Conservation (phyloP, 2,797 vertebrate species). For the Alcedo quadribrachys region DNA sequence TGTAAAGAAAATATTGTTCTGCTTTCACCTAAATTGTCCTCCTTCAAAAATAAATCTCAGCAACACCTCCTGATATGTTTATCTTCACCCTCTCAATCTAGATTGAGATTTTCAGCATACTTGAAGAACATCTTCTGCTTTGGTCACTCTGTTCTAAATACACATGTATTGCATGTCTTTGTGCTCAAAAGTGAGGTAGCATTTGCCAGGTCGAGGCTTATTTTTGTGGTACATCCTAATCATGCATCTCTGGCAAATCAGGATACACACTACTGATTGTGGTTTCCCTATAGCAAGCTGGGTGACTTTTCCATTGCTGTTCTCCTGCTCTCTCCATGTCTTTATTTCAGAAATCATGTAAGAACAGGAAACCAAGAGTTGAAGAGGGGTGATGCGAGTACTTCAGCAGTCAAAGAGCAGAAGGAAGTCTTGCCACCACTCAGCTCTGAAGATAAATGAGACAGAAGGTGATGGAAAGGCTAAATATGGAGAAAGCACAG, state of each 20-base stretch:
- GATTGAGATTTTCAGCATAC: neutral
- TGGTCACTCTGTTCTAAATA: neutral
- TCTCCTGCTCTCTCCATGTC: neutral
- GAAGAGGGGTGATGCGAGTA: neutral
- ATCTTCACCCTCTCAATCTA: neutral
- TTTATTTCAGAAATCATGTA: neutral
- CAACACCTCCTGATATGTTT: neutral
- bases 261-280: neutral
- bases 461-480: neutral
- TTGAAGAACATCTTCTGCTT: neutral
- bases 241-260: neutral
- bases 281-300: neutral
- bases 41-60: slow-evolving; percentile 3
- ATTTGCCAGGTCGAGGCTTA: neutral
- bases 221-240: neutral
- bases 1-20: neutral
- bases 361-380: neutral
- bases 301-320: neutral
- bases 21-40: neutral
- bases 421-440: neutral
- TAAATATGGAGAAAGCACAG: slow-evolving; percentile 33
- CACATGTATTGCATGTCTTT: neutral
- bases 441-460: neutral
- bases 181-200: neutral
- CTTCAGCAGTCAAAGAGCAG: neutral